Evolutionary conservation across 2,113 vertebrate genomes (phyloP).

Genomic region (Microcebus jonahi): DNA sequence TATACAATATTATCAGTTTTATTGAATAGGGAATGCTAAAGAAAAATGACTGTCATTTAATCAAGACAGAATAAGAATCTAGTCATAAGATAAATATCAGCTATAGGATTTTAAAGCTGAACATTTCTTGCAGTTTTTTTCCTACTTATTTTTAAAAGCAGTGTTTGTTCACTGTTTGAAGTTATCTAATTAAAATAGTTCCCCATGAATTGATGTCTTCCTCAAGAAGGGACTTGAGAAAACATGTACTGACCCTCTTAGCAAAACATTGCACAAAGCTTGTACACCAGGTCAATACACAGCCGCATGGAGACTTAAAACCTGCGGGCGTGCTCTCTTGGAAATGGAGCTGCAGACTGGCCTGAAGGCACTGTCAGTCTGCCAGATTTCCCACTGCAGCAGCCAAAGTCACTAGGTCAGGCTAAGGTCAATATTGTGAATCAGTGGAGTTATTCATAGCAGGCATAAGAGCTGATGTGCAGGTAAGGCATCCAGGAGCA

Average conservation of each 20-base stretch:
- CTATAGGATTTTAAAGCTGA: conserved; percentile 33
- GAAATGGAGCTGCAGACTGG: not conserved
- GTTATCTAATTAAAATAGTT: conserved; percentile 53
- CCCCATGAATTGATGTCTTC: not conserved
- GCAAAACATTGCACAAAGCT: conserved; percentile 26
- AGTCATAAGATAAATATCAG: conserved; percentile 12
- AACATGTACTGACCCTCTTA: conserved; percentile 40
- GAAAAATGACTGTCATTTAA: conserved; percentile 42
- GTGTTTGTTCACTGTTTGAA: conserved; percentile 56
- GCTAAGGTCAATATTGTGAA: conserved; percentile 24
- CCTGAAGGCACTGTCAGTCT: not conserved
- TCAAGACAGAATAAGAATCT: conserved; percentile 10
- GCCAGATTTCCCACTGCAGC: not conserved
- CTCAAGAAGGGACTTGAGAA: conserved; percentile 33
- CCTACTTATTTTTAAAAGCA: conserved; percentile 9
- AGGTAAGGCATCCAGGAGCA: conserved; percentile 50
- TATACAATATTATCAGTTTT: not conserved
- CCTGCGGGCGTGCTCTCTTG: not conserved
- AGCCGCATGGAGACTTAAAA: not conserved
- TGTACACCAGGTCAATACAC: not conserved
- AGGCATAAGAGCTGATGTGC: conserved; percentile 49
- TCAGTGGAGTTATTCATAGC: conserved; percentile 56
- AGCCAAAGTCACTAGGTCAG: conserved; percentile 52
- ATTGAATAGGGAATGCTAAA: not conserved
- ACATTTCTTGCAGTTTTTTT: not conserved